Conservation (phyloP, 2,113 vertebrate genomes). For the Halichoerus grypus region DNA sequence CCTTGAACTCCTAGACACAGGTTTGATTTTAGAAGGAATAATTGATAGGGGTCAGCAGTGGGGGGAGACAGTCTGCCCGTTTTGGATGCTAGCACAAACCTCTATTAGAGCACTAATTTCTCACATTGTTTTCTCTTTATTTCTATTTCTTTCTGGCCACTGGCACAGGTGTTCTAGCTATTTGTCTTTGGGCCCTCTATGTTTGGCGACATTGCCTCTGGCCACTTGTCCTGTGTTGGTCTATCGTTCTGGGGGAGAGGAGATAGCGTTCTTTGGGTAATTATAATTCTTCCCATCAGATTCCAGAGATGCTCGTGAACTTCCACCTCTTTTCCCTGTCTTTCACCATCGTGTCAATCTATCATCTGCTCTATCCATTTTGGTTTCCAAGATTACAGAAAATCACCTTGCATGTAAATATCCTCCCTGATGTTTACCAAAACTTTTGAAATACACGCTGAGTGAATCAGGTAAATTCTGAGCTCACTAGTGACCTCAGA, state of each 20-base stretch:
- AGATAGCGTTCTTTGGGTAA: neutral
- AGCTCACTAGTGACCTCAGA: neutral
- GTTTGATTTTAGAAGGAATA: neutral
- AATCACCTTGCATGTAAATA: neutral
- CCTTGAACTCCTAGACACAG: neutral
- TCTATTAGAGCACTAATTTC: neutral
- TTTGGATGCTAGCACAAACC: neutral
- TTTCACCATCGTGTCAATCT: rapidly evolving
- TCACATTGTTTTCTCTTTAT: neutral
- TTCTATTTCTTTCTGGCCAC: neutral
- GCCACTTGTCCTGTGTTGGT: neutral
- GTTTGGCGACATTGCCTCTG: neutral
- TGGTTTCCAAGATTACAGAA: neutral
- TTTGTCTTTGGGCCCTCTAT: neutral
- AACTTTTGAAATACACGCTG: neutral
- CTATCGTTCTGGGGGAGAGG: rapidly evolving
- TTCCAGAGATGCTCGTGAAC: rapidly evolving
- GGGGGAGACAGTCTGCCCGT: rapidly evolving
- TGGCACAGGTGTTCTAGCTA: neutral
- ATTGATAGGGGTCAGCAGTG: neutral
- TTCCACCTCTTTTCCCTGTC: rapidly evolving
- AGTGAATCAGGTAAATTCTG: neutral
- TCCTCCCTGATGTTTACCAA: neutral
- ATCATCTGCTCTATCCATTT: neutral
- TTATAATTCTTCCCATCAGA: neutral